Percentiles rank a stretch among this genome's conserved stretches.
Evolutionary conservation across 2,113 vertebrate species (phyloP).

Genomic region (Poeciliopsis occidentalis): DNA sequence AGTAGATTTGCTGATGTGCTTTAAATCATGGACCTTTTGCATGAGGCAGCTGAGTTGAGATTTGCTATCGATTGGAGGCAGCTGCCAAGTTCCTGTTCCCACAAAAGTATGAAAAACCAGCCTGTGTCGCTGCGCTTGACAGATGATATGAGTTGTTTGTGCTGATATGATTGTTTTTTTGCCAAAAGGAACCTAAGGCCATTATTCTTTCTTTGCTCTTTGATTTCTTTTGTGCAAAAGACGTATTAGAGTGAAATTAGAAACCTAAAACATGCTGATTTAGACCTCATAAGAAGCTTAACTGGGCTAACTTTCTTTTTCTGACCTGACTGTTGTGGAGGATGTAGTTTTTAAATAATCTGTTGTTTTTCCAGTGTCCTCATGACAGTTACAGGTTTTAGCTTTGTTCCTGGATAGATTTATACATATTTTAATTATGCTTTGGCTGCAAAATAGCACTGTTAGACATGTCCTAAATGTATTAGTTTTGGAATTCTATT

Average conservation of each 20-base stretch:
- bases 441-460: not conserved
- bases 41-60: not conserved
- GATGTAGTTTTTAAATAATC: too few relatives aligned
- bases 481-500: not conserved
- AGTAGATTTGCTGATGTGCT: not conserved
- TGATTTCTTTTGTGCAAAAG: not conserved
- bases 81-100: not conserved
- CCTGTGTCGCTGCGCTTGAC: not conserved
- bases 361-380: not conserved
- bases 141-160: not conserved
- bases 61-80: not conserved
- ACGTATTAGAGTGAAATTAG: not conserved
- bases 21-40: constrained; percentile 1
- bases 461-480: not conserved
- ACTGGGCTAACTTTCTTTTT: not conserved
- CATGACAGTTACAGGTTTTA: too few relatives aligned
- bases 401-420: not conserved
- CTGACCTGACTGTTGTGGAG: not conserved
- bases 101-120: not conserved
- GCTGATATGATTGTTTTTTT: not conserved
- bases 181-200: not conserved
- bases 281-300: not conserved
- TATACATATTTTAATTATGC: not conserved
- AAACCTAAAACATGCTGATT: too few relatives aligned
- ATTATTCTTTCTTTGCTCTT: not conserved